A percentile compares a stretch with the other conserved stretches of the same genome.
These are phyloP conservation scores for Erithacus rubecula DNA, from an alignment of 2,797 vertebrate genomes.

Conservation along the genomic window DNA sequence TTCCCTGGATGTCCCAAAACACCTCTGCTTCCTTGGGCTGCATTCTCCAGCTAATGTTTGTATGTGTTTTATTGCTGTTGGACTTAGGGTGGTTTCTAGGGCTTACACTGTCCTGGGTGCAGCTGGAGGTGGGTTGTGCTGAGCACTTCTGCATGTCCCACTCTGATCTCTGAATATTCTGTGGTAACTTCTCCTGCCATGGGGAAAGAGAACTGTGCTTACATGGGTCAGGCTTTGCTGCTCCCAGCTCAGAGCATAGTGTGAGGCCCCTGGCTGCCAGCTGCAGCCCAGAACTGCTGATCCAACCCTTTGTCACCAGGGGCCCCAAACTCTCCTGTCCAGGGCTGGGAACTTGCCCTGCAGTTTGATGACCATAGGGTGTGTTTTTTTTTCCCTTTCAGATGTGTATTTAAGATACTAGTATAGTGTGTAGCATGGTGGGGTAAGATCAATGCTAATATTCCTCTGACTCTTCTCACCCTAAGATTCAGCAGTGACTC, in stretches of 20 bases:
- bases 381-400: neutral
- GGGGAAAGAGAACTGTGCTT: neutral
- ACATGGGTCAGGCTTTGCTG: neutral
- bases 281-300: neutral
- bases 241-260: neutral
- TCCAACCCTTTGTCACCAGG: neutral
- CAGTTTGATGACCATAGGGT: neutral
- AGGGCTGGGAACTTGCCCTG: neutral
- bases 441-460: neutral
- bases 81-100: rapidly evolving
- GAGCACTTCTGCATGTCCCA: neutral
- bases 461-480: neutral
- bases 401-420: neutral
- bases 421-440: neutral
- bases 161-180: rapidly evolving
- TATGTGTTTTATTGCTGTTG: neutral
- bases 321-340: neutral
- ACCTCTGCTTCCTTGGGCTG: neutral
- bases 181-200: neutral
- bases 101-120: neutral
- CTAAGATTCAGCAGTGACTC: neutral
- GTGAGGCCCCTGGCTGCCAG: neutral
- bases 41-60: neutral
- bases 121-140: neutral
- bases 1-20: neutral